These are phyloP conservation scores for Morpho helenor DNA, from an alignment of 2,888 invertebrate species.

Conservation along the genomic window DNA sequence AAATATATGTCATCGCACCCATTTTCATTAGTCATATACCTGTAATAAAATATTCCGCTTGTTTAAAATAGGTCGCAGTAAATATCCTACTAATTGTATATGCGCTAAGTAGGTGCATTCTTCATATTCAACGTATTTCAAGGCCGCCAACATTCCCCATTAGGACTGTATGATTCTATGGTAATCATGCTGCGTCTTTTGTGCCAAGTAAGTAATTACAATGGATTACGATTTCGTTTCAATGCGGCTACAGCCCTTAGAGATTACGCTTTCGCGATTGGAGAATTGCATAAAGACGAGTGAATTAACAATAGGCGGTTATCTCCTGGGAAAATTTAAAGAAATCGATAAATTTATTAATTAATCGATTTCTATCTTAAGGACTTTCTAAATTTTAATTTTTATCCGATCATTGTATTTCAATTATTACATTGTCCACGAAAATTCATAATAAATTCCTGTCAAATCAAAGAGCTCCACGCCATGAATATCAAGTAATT, in stretches of 20 bases:
- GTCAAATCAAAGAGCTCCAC: no score
- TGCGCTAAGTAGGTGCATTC: neutral
- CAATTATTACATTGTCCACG: no score
- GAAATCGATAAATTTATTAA: neutral
- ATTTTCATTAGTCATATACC: neutral
- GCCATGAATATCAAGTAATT: no score
- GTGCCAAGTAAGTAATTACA: constrained; percentile 16
- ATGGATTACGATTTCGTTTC: constrained; percentile 19
- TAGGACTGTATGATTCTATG: constrained; percentile 56
- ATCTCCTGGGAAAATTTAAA: constrained; percentile 1
- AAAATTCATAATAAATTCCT: no score
- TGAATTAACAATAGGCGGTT: neutral
- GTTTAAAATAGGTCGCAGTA: constrained; percentile 6
- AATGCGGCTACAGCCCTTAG: constrained; percentile 15
- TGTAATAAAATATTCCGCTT: neutral
- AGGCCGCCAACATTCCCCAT: constrained; percentile 49
- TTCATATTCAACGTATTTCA: constrained; percentile 30
- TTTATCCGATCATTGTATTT: no score
- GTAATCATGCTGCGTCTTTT: constrained; percentile 35
- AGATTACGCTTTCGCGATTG: constrained; percentile 18
- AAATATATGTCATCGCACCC: neutral
- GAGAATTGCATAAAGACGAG: constrained; percentile 11
- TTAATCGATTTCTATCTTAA: no score
- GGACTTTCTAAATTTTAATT: no score
- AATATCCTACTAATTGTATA: constrained; percentile 8